A percentile compares a stretch with the other conserved stretches of the same genome.
phyloP scores from a whole-genome alignment of 2,888 invertebrate species.

The Antheraea yamamai region DNA sequence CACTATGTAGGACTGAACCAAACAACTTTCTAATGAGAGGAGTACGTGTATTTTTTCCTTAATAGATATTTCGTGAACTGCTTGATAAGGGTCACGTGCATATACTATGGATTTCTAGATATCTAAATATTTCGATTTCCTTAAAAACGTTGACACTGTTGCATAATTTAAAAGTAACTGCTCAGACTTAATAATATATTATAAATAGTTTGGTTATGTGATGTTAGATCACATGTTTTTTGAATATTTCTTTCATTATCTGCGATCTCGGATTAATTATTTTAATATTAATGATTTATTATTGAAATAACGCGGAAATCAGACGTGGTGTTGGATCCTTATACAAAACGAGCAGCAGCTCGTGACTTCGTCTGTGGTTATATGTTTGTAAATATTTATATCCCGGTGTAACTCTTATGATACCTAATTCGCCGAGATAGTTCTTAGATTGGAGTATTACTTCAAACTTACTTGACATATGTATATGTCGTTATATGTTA shows the following conservation, averaged over 20 bases:
- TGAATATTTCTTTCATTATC: neutral
- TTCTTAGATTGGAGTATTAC: no score
- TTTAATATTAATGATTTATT: neutral
- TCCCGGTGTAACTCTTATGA: no score
- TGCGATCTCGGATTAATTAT: no score
- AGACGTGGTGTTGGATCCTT: neutral
- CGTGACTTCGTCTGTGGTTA: no score
- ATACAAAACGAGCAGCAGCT: no score
- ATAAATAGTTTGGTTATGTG: neutral
- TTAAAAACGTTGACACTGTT: neutral
- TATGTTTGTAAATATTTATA: no score
- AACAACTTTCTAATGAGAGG: conserved; percentile 23
- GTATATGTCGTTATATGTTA: no score
- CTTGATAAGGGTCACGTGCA: conserved; percentile 12
- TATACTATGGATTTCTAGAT: conserved; percentile 1
- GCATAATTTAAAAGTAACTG: neutral
- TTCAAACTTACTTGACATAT: no score
- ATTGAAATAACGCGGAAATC: neutral
- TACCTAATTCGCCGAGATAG: no score
- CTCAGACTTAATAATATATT: neutral
- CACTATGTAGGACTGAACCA: conserved; percentile 16
- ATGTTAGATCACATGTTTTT: neutral
- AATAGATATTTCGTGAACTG: conserved; percentile 18
- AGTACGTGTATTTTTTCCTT: conserved; percentile 22
- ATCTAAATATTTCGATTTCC: neutral